Evolutionary conservation across 2,888 invertebrate genomes (phyloP).

Genomic region (Folsomia candida): DNA sequence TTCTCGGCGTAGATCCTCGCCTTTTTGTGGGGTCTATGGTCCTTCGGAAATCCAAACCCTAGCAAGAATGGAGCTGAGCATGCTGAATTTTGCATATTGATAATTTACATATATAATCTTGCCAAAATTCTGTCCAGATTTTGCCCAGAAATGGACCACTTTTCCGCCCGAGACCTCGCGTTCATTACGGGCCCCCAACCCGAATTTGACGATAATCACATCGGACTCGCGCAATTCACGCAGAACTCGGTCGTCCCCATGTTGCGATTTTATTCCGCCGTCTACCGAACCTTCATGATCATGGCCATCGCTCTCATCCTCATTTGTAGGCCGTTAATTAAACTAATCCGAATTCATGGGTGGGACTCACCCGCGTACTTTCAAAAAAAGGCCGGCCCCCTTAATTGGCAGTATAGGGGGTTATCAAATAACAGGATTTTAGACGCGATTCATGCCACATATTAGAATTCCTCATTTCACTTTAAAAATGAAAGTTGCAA

Average conservation of each 20-base stretch:
- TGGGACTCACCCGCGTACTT: slow-evolving; percentile 37
- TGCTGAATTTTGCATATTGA: not conserved
- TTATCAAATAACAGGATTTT: not conserved
- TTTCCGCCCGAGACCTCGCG: slow-evolving; percentile 3
- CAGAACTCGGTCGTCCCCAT: slow-evolving; percentile 45
- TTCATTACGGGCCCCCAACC: slow-evolving; percentile 42
- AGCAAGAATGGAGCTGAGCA: too few species aligned
- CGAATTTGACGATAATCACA: slow-evolving; percentile 45
- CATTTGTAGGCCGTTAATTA: slow-evolving; percentile 39
- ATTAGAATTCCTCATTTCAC: too few species aligned
- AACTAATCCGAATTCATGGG: slow-evolving; percentile 41
- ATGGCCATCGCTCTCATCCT: slow-evolving; percentile 37
- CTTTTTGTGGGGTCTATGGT: too few species aligned
- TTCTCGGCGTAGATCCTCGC: too few species aligned
- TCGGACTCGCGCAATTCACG: slow-evolving; percentile 45
- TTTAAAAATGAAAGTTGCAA: too few species aligned
- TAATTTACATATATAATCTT: not conserved
- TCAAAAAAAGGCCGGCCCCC: slow-evolving; percentile 36
- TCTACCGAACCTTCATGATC: slow-evolving; percentile 42
- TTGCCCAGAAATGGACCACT: slow-evolving; percentile 34
- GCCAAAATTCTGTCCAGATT: slow-evolving; percentile 17
- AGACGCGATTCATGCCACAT: too few species aligned
- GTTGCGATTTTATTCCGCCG: slow-evolving; percentile 48
- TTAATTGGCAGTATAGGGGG: slow-evolving; percentile 36
- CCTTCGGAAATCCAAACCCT: too few species aligned